Percentiles rank a stretch among this genome's conserved stretches.
Conservation (phyloP, 1,140 invertebrate genomes). For the Antheraea pernyi region DNA sequence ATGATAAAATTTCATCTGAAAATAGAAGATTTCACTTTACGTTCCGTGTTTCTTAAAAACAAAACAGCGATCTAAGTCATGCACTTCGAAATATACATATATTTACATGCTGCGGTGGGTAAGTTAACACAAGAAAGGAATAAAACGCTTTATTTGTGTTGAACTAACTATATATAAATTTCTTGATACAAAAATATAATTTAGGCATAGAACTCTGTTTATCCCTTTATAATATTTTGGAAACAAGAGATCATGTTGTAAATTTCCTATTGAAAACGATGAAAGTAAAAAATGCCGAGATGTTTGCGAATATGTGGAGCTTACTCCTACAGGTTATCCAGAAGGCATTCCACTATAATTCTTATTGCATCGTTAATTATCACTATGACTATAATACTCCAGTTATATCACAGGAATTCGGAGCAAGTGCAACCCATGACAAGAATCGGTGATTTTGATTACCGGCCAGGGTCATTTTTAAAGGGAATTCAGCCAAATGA, state of each 20-base stretch:
- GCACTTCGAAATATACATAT: background rate
- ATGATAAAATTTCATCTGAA: background rate
- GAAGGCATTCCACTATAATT: slow-evolving; percentile 54
- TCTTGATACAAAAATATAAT: background rate
- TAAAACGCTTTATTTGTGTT: background rate
- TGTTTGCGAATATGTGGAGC: slow-evolving; percentile 63
- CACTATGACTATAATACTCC: slow-evolving; percentile 50
- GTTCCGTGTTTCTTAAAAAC: background rate
- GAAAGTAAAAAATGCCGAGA: slow-evolving; percentile 61
- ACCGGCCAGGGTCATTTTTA: slow-evolving; percentile 79
- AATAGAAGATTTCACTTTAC: background rate
- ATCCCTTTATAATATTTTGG: background rate
- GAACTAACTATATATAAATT: background rate
- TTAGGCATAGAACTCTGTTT: background rate
- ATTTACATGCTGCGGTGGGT: background rate
- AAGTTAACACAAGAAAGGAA: background rate
- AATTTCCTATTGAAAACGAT: slow-evolving; percentile 35
- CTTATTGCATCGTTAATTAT: slow-evolving; percentile 49
- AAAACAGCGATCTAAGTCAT: background rate
- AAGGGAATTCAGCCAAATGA: slow-evolving; percentile 65
- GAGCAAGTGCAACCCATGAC: slow-evolving; percentile 29
- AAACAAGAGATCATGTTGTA: background rate
- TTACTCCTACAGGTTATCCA: slow-evolving; percentile 56
- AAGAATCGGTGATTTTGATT: slow-evolving; percentile 61
- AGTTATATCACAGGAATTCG: slow-evolving; percentile 56